Evolutionary conservation across 2,888 invertebrate species (phyloP).

Genomic region (Neoaliturus tenellus): DNA sequence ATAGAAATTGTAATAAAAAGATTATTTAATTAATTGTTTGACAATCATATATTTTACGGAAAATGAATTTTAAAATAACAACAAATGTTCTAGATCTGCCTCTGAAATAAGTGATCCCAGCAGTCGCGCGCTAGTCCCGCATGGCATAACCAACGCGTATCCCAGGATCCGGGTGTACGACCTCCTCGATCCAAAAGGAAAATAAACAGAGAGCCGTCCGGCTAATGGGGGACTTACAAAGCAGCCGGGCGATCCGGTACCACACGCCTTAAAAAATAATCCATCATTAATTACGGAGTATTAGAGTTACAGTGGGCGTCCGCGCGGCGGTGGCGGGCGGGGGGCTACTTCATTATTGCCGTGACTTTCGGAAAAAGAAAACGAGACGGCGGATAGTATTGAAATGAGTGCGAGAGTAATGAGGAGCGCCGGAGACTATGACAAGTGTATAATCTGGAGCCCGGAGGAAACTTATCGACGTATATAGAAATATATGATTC

Average conservation of each 20-base stretch:
- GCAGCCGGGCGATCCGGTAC: not conserved
- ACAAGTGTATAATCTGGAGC: conserved; percentile 61
- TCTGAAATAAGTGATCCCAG: too few relatives aligned
- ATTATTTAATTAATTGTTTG: too few relatives aligned
- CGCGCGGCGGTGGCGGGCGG: not conserved
- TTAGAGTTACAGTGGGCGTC: conserved; percentile 26
- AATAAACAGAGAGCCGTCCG: not conserved
- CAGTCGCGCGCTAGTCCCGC: too few relatives aligned
- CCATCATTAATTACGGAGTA: conserved; percentile 60
- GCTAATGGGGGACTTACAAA: conserved; percentile 3
- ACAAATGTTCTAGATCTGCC: too few relatives aligned
- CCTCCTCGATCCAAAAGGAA: not conserved
- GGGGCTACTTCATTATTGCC: conserved; percentile 58
- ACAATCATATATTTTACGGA: too few relatives aligned
- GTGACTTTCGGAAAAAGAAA: conserved; percentile 61
- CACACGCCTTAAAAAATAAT: conserved; percentile 56
- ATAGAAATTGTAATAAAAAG: too few relatives aligned
- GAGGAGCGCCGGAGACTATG: conserved; percentile 54
- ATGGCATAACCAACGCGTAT: conserved; percentile 35
- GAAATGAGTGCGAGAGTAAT: conserved; percentile 57
- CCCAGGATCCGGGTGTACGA: conserved; percentile 33
- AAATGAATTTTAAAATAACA: too few relatives aligned
- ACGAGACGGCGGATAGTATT: conserved; percentile 51
- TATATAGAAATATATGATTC: conserved; percentile 61
- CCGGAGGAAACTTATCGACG: conserved; percentile 58